Evolutionary conservation across 1,140 invertebrate species (phyloP).

Genomic region (Caenorhabditis latens): DNA sequence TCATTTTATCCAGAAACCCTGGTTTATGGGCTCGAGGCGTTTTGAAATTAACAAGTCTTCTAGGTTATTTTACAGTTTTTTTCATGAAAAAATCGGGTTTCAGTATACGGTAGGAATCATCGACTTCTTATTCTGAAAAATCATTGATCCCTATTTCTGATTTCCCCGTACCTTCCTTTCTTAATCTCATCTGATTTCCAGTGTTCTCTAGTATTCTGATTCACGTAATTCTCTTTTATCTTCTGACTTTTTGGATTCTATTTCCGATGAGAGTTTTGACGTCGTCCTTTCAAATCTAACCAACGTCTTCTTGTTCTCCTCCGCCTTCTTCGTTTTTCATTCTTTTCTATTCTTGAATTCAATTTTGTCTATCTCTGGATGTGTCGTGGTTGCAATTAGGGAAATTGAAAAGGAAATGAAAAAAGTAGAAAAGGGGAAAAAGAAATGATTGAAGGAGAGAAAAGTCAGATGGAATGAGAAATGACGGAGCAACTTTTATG

Average conservation of each 20-base stretch:
- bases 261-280: conserved; percentile 46
- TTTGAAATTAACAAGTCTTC: too few species aligned
- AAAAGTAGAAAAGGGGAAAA: background rate
- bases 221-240: background rate
- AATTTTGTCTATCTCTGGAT: conserved; percentile 11
- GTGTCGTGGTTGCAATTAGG: conserved; percentile 43
- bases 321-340: background rate
- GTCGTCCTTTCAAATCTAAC: conserved; percentile 8
- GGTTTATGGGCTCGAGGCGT: too few species aligned
- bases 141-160: background rate
- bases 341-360: conserved; percentile 54
- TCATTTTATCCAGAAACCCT: too few species aligned
- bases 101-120: too few species aligned
- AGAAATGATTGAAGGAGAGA: background rate
- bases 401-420: conserved; percentile 51
- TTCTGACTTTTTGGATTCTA: background rate
- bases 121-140: too few species aligned
- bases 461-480: background rate
- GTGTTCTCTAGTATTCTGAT: background rate
- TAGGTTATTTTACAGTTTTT: too few species aligned
- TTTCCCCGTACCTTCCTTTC: background rate
- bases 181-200: background rate
- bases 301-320: conserved; percentile 15
- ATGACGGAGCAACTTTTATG: conserved; percentile 11
- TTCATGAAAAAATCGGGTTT: too few species aligned